These are phyloP conservation scores for Mus spicilegus DNA, from an alignment of 2,113 vertebrate genomes.

Conservation along the genomic window DNA sequence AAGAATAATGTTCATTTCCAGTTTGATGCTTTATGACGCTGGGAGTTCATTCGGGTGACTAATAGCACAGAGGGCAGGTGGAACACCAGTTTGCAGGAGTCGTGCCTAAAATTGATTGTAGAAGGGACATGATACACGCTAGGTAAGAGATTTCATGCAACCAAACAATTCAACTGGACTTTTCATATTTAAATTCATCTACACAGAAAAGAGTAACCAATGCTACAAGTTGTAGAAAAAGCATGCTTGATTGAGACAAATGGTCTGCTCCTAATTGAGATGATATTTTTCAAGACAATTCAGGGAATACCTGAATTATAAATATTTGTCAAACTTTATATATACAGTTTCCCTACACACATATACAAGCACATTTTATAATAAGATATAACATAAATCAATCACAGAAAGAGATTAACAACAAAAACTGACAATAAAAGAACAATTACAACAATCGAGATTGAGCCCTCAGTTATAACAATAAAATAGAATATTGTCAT, in stretches of 20 bases:
- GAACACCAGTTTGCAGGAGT: neutral
- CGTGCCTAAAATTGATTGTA: neutral
- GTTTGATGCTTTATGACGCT: neutral
- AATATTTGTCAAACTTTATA: neutral
- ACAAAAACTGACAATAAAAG: neutral
- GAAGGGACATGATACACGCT: accelerated
- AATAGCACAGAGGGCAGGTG: neutral
- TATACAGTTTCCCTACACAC: neutral
- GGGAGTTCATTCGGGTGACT: no score
- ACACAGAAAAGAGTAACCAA: neutral
- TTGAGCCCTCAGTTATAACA: neutral
- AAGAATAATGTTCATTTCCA: neutral
- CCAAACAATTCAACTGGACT: neutral
- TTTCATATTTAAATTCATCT: neutral
- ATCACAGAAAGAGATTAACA: neutral
- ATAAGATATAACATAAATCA: neutral
- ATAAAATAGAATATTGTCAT: neutral
- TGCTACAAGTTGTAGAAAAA: neutral
- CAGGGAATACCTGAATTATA: neutral
- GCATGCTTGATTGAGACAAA: neutral
- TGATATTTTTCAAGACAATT: neutral
- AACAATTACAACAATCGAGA: neutral
- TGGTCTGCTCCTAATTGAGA: neutral
- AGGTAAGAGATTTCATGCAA: neutral
- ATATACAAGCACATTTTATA: neutral